These are phyloP conservation scores for Plumapathes pennacea DNA, from an alignment of 92 coral and sea anemone species.

Conservation along the genomic window DNA sequence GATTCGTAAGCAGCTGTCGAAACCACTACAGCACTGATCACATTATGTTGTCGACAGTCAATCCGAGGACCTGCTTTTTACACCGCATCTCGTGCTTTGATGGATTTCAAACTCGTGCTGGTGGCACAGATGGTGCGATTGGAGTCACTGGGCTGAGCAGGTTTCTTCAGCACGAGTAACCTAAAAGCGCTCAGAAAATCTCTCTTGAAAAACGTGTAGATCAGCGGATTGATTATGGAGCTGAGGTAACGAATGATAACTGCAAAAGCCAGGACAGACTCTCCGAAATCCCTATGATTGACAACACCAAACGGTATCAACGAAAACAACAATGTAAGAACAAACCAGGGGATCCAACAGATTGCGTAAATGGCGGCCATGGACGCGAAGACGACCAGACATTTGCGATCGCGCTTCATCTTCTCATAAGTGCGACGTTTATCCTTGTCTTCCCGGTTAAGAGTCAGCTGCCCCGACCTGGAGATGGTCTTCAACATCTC, in stretches of 20 bases:
- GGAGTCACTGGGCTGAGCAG: not conserved
- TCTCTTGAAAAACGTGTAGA: conserved; percentile 54
- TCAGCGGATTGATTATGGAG: conserved; percentile 39
- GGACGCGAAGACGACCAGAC: conserved; percentile 42
- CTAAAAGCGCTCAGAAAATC: conserved; percentile 36
- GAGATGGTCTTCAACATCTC: conserved; percentile 51
- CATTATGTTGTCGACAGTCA: too few species aligned
- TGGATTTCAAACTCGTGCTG: too few species aligned
- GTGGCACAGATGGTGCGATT: not conserved
- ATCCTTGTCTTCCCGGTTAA: too few species aligned
- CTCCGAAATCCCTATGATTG: conserved; percentile 27
- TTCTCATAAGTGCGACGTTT: conserved; percentile 2
- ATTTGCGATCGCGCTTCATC: conserved; percentile 24
- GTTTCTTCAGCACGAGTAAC: conserved; percentile 1
- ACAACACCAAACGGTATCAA: too few species aligned
- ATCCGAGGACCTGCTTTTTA: too few species aligned
- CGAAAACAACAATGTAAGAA: conserved; percentile 19
- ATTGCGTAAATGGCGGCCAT: conserved; percentile 50
- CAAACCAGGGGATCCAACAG: conserved; percentile 73
- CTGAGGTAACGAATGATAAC: conserved; percentile 41
- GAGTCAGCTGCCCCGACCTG: too few species aligned
- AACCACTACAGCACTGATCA: too few species aligned
- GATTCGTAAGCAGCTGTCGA: too few species aligned
- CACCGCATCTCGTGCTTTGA: too few species aligned
- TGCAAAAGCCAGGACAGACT: not conserved